Evolutionary conservation across 2,888 invertebrate genomes (phyloP), one percentile per base, ranked within the genome.

Genomic region (Tenodera sinensis): DNA sequence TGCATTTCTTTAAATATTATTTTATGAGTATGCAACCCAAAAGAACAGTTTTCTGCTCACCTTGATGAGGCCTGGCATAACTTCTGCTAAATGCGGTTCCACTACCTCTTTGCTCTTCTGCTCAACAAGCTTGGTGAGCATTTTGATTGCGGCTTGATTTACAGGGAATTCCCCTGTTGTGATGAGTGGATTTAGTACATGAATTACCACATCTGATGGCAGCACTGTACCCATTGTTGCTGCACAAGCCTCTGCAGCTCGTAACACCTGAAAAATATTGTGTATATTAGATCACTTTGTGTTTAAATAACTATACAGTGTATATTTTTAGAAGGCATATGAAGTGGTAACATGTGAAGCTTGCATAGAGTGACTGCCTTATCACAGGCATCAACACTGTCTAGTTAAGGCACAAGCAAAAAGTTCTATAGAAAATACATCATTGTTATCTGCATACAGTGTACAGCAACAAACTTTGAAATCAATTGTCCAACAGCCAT

Each of bases 131-230:
- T 97, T 97, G 0, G 97, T 97, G 84, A 98, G 95, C 94, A 99
- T 96, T 94, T 99, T 99, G 86, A 99, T 96, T 90, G 98, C 98
- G 91, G 98, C 98, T 93, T 98, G 95, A 92, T 98, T 97, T 89
- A 97, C 96, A 1, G 98, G 98, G 94, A 96, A 97, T 30, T 97
- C 96, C 91, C 97, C 97, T 0, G 98, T 98, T 54, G 96, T 96
- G 91, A 99, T 97, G 91, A 99, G 96, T 0, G 99, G 98, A 92
- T 96, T 96, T 28, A 97, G 94, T 0, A 97, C 94, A 93, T 96
- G 95, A 83, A 97, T 95, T 87, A 97, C 95, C 92, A 97, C 96
- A 91, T 96, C 96, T 0, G 98, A 96, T 3, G 98, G 97, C 92
- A 98, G 94, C 83, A 97, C 96, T 28, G 95, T 95, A 84, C 98